These are phyloP conservation scores for Cloeon dipterum DNA, from an alignment of 2,888 invertebrate species.

Conservation along the genomic window DNA sequence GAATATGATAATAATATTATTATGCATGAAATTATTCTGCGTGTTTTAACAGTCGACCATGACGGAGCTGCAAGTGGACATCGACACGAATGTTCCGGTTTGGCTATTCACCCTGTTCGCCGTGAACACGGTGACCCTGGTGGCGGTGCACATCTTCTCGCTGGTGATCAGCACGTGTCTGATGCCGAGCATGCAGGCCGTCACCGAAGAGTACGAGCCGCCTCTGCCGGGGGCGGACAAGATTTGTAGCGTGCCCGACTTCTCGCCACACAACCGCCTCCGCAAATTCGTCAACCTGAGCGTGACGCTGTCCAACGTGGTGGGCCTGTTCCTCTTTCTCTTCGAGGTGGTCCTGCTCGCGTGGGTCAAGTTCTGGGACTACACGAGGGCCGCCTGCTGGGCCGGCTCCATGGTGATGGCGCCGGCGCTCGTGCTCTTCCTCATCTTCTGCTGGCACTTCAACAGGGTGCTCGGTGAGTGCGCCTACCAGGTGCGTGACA, in stretches of 20 bases:
- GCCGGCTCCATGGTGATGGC: conserved; percentile 1
- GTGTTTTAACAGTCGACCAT: neutral
- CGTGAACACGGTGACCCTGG: neutral
- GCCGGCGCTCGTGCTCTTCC: neutral
- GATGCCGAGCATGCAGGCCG: conserved; percentile 1
- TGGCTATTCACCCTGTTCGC: neutral
- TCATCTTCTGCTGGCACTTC: neutral
- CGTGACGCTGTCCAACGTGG: neutral
- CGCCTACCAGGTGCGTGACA: neutral
- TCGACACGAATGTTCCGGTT: neutral
- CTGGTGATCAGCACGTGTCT: conserved; percentile 1
- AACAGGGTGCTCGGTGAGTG: neutral
- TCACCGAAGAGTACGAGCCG: neutral
- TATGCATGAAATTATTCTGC: no score
- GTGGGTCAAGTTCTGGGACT: conserved; percentile 1
- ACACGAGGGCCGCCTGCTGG: neutral
- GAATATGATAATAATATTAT: neutral
- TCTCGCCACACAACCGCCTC: neutral
- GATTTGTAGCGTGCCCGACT: neutral
- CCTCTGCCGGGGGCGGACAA: no score
- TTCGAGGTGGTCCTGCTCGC: neutral
- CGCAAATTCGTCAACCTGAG: neutral
- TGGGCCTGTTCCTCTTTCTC: neutral
- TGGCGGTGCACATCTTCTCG: neutral
- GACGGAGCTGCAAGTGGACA: neutral